Evolutionary conservation across 2,888 invertebrate species (phyloP), one percentile per base, ranked within the genome.

Genomic region (Stenodema calcarata): DNA sequence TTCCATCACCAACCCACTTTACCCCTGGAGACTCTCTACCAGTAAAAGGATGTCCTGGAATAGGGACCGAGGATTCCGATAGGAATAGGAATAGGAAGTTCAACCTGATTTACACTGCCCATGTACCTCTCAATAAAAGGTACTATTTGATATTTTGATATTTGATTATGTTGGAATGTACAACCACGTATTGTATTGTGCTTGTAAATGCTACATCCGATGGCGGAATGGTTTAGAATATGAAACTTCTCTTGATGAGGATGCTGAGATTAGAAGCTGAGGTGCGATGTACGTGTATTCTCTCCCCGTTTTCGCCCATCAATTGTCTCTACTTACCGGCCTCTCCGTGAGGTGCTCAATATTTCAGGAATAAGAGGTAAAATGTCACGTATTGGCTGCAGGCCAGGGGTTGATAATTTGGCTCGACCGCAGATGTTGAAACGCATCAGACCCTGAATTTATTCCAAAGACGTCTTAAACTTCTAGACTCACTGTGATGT

Each of bases 381-480:
- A 78, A 78, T 42, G 23, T 44, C 42, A 42, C 42, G 12, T 27
- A 1, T 44, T 41, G 78, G 78, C 78, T 23, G 3, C 4, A 12
- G 28, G 44, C 78, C 78, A 78, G 27, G 7, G 44, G n/a, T n/a
- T 16, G 42, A 78, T 78, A 42, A 78, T 78, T 78, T 78, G 78
- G 78, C 78, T 42, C 78, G 78, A 78, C 78, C 78, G 18, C 44
- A 41, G 78, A 35, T 4, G n/a, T n/a, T 50, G 50, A 50, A n/a
- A n/a, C 50, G 50, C 23, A 62, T 23, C 18, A 27, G 62, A n/a
- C 18, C n/a, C 62, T 12, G 62, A n/a, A 54, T 18, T 18, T 16
- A 54, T 23, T 23, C 62, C 6, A 4, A 23, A 62, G 23, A 62
- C 18, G 18, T 11, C 23, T 7, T 35, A 35, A n/a, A n/a, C n/a